Conservation (phyloP, 2,888 invertebrate species). For the Thymelicus sylvestris region DNA sequence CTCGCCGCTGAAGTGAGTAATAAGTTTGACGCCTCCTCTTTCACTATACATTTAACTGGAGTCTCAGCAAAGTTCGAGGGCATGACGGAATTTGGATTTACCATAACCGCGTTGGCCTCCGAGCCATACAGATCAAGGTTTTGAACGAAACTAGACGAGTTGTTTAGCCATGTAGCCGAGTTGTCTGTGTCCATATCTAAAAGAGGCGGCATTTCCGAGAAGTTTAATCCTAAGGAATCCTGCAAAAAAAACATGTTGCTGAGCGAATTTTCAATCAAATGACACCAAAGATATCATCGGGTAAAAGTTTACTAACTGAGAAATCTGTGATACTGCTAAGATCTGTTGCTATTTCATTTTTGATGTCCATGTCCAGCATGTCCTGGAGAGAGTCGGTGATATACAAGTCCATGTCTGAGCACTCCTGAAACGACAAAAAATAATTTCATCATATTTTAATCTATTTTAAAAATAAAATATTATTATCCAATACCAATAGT, state of each 20-base stretch:
- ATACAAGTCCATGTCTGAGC: conserved; percentile 86
- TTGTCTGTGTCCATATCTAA: conserved; percentile 88
- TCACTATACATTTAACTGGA: conserved; percentile 74
- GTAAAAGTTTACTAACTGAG: conserved; percentile 64
- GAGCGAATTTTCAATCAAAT: neutral
- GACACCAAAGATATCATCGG: neutral
- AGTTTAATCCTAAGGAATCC: conserved; percentile 86
- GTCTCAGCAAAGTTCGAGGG: conserved; percentile 88
- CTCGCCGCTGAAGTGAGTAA: conserved; percentile 74
- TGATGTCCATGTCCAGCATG: conserved; percentile 95
- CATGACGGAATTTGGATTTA: conserved; percentile 96
- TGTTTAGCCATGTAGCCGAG: conserved; percentile 85
- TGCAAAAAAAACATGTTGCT: conserved; percentile 53
- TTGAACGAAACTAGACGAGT: conserved; percentile 87
- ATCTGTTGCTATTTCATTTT: conserved; percentile 92
- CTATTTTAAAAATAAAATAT: neutral
- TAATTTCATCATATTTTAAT: neutral
- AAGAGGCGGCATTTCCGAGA: conserved; percentile 86
- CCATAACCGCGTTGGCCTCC: conserved; percentile 92
- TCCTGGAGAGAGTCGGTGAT: conserved; percentile 92
- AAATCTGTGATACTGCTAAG: conserved; percentile 89
- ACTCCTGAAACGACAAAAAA: conserved; percentile 70
- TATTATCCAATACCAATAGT: neutral
- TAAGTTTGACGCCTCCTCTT: conserved; percentile 78
- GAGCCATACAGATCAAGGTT: conserved; percentile 88